These are phyloP conservation scores for Netelia melanura DNA, from an alignment of 2,888 invertebrate genomes.

Conservation along the genomic window DNA sequence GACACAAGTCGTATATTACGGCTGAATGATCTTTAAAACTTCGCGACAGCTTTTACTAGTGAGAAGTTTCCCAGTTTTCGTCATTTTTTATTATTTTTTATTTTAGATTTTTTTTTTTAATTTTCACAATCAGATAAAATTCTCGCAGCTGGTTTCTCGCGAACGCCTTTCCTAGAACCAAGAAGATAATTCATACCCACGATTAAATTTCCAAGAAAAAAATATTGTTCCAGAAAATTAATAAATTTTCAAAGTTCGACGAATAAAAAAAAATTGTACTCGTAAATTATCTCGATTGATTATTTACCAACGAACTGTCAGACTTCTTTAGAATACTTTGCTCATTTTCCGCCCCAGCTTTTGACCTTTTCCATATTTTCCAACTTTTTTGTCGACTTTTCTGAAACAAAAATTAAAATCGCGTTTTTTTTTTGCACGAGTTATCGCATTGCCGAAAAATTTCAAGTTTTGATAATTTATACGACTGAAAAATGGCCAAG, in stretches of 20 bases:
- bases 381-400: no score
- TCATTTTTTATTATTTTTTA: background rate
- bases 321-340: background rate
- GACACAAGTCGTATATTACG: background rate
- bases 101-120: background rate
- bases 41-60: background rate
- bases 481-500: background rate
- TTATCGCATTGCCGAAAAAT: background rate
- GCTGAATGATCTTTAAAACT: background rate
- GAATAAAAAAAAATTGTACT: background rate
- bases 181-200: no score
- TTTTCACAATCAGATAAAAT: background rate
- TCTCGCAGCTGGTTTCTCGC: background rate
- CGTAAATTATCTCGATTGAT: background rate
- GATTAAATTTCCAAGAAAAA: background rate
- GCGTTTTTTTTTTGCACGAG: no score
- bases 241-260: background rate
- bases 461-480: background rate
- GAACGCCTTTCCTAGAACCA: background rate
- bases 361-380: no score
- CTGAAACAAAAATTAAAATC: no score
- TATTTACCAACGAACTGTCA: background rate
- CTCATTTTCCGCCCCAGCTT: background rate
- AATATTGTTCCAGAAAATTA: background rate
- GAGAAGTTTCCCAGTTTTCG: background rate